phyloP scores from a whole-genome alignment of 1,140 invertebrate species.

The Chymomyza costata region DNA sequence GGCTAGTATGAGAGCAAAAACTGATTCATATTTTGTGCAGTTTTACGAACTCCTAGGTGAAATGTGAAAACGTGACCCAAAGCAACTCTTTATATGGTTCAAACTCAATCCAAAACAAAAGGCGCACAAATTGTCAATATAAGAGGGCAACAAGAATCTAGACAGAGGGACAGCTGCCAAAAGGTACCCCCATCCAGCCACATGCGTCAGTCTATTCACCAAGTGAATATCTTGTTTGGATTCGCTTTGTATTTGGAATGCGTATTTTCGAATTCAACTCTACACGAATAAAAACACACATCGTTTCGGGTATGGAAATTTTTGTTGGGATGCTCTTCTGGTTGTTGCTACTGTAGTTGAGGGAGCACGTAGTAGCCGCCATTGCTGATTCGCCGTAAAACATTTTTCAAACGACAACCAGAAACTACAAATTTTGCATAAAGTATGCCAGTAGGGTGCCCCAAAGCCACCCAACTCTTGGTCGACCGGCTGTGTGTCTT shows the following conservation, averaged over 20 bases:
- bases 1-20: too few relatives aligned
- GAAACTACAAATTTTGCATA: conserved; percentile 40
- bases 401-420: conserved; percentile 35
- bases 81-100: too few relatives aligned
- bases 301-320: conserved; percentile 1
- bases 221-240: conserved; percentile 51
- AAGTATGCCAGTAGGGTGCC: neutral
- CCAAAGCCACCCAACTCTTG: neutral
- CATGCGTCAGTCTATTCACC: conserved; percentile 34
- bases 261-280: conserved; percentile 41
- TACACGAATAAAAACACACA: neutral
- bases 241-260: conserved; percentile 42
- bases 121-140: neutral
- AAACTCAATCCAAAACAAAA: too few relatives aligned
- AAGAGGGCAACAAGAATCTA: too few relatives aligned
- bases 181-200: too few relatives aligned
- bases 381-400: conserved; percentile 34
- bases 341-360: conserved; percentile 2
- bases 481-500: neutral
- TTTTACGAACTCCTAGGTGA: too few relatives aligned
- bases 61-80: too few relatives aligned
- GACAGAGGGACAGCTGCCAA: too few relatives aligned
- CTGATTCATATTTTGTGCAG: too few relatives aligned
- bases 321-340: neutral
- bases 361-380: conserved; percentile 23